Evolutionary conservation across 1,140 invertebrate genomes (phyloP), one percentile per base, ranked within the genome.

Genomic region (Drosophila sproati): DNA sequence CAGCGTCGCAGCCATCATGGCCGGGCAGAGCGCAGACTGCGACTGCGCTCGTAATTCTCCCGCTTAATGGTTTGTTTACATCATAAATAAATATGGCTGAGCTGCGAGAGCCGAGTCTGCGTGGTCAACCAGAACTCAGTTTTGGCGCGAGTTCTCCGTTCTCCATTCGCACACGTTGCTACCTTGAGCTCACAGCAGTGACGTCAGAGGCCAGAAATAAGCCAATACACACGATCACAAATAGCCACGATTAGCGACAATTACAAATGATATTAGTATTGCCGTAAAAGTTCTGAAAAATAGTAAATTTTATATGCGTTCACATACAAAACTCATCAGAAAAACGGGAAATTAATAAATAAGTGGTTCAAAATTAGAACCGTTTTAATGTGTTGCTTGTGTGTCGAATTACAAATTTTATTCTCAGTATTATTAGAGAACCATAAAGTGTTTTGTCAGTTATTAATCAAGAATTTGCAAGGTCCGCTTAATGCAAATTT

Each of bases 51-150:
- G 82, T 91, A 91, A 85, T 90, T 91, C 87, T 91, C 86, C 86
- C 86, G 75, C 63, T 85, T 91, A 91, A 91, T 90, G 86, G 89
- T 91, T 91, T 91, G 90, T 91, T 91, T 91, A 91, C 90, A 91
- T 91, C 90, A 90, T 91, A 91, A 91, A 91, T 91, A 91, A 91
- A 91, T 77, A 91, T 91, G 90, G 90, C 90, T 85, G 82, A 47
- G 76, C 62, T 50, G 45, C 41, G 57, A 70, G 73, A 72, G 73
- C 37, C 60, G 78, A 71, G 77, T 80, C 73, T 86, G 80, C 80
- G 77, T 57, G 43, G 41, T 50, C 60, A 34, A 56, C 32, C 62
- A 39, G 5, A 54, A 28, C 48, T 20, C 35, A 35, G 77, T 77
- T 87, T 87, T 87, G 82, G 82, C 83, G 82, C 83, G 83, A 73